A percentile compares a stretch with the other conserved stretches of the same genome.
Evolutionary conservation across 2,797 vertebrate genomes (phyloP).

Genomic region (Alectoris magna): DNA sequence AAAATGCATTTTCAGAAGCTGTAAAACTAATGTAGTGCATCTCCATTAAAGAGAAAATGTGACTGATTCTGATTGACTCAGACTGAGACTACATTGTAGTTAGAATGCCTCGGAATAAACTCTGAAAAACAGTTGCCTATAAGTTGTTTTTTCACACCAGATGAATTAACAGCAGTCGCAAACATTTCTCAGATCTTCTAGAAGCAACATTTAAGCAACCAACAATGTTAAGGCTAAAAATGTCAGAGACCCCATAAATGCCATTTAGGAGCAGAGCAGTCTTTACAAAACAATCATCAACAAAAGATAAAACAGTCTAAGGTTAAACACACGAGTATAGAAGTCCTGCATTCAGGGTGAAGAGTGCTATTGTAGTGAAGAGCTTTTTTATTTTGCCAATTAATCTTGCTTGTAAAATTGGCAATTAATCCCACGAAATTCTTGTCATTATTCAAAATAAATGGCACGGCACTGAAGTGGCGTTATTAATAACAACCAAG

Average conservation of each 20-base stretch:
- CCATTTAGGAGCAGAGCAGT: not conserved
- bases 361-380: not conserved
- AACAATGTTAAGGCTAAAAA: not conserved
- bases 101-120: not conserved
- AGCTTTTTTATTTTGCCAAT: not conserved
- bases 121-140: constrained; percentile 3
- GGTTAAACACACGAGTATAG: not conserved
- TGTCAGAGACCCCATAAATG: not conserved
- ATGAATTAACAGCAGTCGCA: not conserved
- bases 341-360: not conserved
- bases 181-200: constrained; percentile 8
- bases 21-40: not conserved
- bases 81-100: not conserved
- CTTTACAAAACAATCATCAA: not conserved
- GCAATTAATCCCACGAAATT: not conserved
- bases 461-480: not conserved
- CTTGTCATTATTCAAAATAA: not conserved
- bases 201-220: constrained; percentile 18
- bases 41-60: constrained; percentile 13
- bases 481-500: constrained; percentile 14
- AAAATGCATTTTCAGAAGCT: not conserved
- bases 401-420: not conserved
- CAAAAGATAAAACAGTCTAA: not conserved
- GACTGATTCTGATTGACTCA: constrained; percentile 8
- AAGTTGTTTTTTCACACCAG: not conserved